phyloP scores from a whole-genome alignment of 2,888 invertebrate genomes.

The Arctia plantaginis region DNA sequence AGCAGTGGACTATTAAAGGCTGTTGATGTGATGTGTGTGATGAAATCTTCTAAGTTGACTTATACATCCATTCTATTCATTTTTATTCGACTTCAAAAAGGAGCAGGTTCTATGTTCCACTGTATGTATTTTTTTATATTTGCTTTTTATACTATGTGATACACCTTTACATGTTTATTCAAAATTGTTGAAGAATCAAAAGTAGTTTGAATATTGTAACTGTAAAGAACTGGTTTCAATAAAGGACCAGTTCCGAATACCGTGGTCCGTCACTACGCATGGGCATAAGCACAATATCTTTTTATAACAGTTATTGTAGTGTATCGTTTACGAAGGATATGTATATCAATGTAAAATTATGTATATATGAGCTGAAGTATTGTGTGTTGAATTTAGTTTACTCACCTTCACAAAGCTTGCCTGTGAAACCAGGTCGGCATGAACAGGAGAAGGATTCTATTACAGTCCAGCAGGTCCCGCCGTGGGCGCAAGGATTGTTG shows the following conservation, averaged over 20 bases:
- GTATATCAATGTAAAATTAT: background rate
- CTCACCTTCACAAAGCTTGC: slow-evolving; percentile 92
- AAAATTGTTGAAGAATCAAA: background rate
- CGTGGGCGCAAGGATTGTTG: slow-evolving; percentile 91
- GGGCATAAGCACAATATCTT: background rate
- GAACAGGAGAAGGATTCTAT: slow-evolving; percentile 92
- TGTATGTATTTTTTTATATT: no score
- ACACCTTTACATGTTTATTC: background rate
- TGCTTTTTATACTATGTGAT: no score
- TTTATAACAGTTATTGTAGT: background rate
- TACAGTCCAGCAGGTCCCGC: slow-evolving; percentile 92
- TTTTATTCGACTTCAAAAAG: no score
- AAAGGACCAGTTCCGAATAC: background rate
- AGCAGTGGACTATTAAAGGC: no score
- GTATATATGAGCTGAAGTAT: background rate
- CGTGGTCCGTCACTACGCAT: background rate
- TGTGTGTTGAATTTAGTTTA: background rate
- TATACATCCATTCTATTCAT: background rate
- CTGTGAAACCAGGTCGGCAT: slow-evolving; percentile 92
- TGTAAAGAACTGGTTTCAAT: background rate
- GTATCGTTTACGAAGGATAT: background rate
- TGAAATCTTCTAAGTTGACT: background rate
- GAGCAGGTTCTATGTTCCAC: no score
- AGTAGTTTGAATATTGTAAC: background rate
- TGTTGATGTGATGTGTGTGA: no score